Evolutionary conservation across 2,888 invertebrate genomes (phyloP), one percentile per base, ranked within the genome.

Genomic region (Macrophya alboannulata): DNA sequence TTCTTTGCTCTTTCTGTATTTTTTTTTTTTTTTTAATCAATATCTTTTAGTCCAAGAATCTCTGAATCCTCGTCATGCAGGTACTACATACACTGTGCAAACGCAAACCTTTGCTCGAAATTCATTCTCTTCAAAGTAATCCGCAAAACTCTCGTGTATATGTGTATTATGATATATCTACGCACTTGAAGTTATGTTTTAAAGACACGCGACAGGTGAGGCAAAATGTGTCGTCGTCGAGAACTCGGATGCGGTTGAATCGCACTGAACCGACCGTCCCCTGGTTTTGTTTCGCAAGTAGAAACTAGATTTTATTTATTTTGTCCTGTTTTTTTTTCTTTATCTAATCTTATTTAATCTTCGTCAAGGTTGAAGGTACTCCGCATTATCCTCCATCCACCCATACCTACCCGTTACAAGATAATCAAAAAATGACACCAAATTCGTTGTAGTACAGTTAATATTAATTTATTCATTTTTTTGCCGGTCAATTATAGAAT

Each of bases 121-220:
- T 74, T 74, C 10, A 45, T 74, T 74, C n/a, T 45, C 25, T 45
- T 45, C 25, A 74, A 74, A 45, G 74, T 74, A 45, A 72, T 72
- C 43, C 21, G 48, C n/a, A 74, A 74, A 74, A 74, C 45, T 25
- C 21, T 45, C 72, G 12, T n/a, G 17, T 74, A 45, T n/a, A 12
- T 74, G 45, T 74, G 10, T 74, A 8, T 40, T 17, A 31, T 31
- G 31, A 25, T 55, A 21, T 48, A 81, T 43, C 12, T 59, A 83
- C 40, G 62, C 83, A 62, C 62, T 55, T 59, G 59, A 62, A 43
- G 55, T 74, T 74, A 62, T 84, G 76, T 72, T 31, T n/a, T 31
- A 48, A 48, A 51, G 74, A 59, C 84, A 74, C 84, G 84, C 84
- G 84, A 74, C 51, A 72, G 43, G 83, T 45, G 68, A 55, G 45